Conservation (phyloP, 1,140 invertebrate genomes). For the Panagrolaimus sp. region DNA sequence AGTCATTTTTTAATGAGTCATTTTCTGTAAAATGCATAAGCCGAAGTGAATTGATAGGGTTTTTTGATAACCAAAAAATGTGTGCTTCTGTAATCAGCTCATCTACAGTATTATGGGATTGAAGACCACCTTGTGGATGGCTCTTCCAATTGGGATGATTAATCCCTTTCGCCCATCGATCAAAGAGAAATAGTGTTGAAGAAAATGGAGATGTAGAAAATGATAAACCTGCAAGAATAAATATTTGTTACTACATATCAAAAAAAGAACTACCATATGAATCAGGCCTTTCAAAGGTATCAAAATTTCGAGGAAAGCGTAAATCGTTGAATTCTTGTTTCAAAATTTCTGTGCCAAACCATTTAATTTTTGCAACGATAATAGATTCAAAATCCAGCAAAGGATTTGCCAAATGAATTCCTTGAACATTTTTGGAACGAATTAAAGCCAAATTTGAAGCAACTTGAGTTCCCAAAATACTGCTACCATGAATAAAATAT, state of each 20-base stretch:
- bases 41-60: constrained; percentile 24
- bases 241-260: neutral
- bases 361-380: neutral
- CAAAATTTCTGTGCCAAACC: neutral
- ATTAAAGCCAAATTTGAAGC: constrained; percentile 27
- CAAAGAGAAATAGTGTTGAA: constrained; percentile 19
- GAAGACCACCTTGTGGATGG: constrained; percentile 26
- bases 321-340: neutral
- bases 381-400: constrained; percentile 15
- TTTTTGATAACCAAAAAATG: constrained; percentile 29
- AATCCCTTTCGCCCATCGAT: constrained; percentile 19
- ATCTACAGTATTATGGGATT: constrained; percentile 36
- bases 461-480: constrained; percentile 26
- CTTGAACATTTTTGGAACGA: constrained; percentile 20
- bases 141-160: constrained; percentile 14
- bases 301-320: neutral
- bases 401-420: constrained; percentile 33
- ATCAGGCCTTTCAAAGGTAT: constrained; percentile 17
- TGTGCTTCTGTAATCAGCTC: constrained; percentile 40
- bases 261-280: constrained; percentile 21
- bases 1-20: neutral
- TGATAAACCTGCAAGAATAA: constrained; percentile 10
- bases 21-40: constrained; percentile 19
- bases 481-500: constrained; percentile 28
- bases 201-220: constrained; percentile 26